A percentile compares a stretch with the other conserved stretches of the same genome.
phyloP scores from a whole-genome alignment of 2,888 invertebrate genomes.

The Tipula confusa region DNA sequence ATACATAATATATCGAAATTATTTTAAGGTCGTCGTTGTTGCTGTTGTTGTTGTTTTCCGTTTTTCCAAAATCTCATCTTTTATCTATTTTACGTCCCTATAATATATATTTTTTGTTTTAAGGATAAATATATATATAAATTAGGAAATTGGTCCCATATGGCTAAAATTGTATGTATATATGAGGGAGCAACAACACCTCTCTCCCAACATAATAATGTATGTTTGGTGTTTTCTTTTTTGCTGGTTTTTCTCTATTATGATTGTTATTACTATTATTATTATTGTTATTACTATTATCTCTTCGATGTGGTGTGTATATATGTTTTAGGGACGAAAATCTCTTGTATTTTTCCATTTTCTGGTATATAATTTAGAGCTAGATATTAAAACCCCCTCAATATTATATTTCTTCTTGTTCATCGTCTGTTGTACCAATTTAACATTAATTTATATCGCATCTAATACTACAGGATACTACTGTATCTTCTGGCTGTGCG shows the following conservation, averaged over 20 bases:
- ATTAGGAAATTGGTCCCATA: constrained; percentile 31
- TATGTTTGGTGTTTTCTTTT: neutral
- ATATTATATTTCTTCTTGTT: neutral
- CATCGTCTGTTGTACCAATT: neutral
- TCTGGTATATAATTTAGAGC: constrained; percentile 6
- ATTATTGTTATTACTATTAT: constrained; percentile 25
- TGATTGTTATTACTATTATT: constrained; percentile 8
- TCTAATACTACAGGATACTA: neutral
- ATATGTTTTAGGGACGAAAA: neutral
- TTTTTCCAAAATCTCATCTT: constrained; percentile 1
- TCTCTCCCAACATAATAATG: neutral
- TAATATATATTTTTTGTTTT: neutral
- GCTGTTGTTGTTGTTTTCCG: neutral
- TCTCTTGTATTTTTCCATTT: neutral
- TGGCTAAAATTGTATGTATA: constrained; percentile 20
- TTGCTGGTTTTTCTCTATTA: neutral
- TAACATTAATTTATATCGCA: constrained; percentile 25
- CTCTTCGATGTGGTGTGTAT: neutral
- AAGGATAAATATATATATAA: constrained; percentile 20
- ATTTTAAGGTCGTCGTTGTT: neutral
- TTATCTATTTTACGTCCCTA: constrained; percentile 26
- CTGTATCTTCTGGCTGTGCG: neutral
- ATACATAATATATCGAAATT: neutral
- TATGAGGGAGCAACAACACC: neutral
- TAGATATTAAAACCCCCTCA: neutral